Conservation (phyloP, 2,113 vertebrate genomes). For the Coryphaenoides rupestris region DNA sequence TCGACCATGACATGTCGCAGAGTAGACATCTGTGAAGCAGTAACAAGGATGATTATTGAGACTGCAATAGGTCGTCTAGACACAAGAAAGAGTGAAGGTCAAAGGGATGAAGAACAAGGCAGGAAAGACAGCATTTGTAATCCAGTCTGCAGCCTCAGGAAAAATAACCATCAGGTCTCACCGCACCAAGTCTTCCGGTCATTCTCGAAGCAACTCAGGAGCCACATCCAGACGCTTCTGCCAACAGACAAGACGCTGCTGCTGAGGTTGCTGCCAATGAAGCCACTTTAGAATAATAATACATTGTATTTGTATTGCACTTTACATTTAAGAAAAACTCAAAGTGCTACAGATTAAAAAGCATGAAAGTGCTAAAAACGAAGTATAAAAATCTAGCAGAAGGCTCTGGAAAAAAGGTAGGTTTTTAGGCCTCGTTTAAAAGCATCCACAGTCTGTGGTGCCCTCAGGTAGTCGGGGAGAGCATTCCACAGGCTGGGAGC, state of each 20-base stretch:
- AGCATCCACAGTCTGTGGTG: no score
- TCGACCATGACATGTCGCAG: background rate
- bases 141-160: background rate
- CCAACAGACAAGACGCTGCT: conserved; percentile 6
- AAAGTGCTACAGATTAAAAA: no score
- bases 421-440: no score
- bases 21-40: conserved; percentile 19
- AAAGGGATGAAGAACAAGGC: background rate
- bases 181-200: background rate
- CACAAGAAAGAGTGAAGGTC: no score
- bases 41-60: conserved; percentile 7
- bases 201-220: conserved; percentile 6
- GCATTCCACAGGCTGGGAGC: no score
- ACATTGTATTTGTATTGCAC: no score
- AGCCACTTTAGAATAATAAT: conserved; percentile 17
- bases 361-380: no score
- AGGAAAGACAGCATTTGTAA: background rate
- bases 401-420: no score
- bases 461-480: no score
- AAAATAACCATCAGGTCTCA: background rate
- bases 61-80: background rate
- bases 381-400: no score
- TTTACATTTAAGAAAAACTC: background rate
- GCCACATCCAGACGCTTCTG: background rate
- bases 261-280: conserved; percentile 20